These are phyloP conservation scores for Eupithecia tripunctaria DNA, from an alignment of 2,888 invertebrate species.

Conservation along the genomic window DNA sequence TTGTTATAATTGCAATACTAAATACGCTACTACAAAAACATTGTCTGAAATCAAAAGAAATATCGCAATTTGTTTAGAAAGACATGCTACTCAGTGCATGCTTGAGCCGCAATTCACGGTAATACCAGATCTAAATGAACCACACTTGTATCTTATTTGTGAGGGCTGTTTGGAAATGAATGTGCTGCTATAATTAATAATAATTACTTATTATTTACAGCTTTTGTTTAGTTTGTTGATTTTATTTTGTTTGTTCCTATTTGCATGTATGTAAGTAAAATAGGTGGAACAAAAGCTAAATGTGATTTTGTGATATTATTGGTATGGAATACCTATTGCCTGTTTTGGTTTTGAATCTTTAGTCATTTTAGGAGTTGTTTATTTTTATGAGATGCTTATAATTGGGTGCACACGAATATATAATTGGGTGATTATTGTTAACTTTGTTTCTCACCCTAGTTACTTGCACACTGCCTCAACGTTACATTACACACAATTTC, in stretches of 20 bases:
- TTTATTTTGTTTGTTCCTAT: not conserved
- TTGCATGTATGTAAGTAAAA: not conserved
- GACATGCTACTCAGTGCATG: constrained; percentile 61
- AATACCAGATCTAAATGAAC: constrained; percentile 62
- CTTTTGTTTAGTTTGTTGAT: not conserved
- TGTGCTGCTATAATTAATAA: constrained; percentile 31
- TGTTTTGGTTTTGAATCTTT: constrained; percentile 5
- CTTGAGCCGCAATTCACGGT: constrained; percentile 63
- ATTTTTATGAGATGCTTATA: not conserved
- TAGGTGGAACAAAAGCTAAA: not conserved
- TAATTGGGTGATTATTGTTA: not conserved
- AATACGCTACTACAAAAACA: constrained; percentile 59
- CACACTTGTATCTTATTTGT: constrained; percentile 74
- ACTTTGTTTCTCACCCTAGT: not conserved
- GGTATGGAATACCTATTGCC: not conserved
- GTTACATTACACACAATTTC: not conserved
- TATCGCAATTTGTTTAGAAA: constrained; percentile 62
- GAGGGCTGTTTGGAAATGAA: constrained; percentile 71
- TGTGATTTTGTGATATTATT: not conserved
- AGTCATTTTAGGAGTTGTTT: not conserved
- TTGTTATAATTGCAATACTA: constrained; percentile 69
- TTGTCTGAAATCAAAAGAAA: constrained; percentile 60
- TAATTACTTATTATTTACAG: not conserved
- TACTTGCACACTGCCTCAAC: not conserved
- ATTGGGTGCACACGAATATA: not conserved